Evolutionary conservation across 30 jellyfish, hydroid and myxozoan genomes (phyloP).

Genomic region (Pseudorhiza aurosa): DNA sequence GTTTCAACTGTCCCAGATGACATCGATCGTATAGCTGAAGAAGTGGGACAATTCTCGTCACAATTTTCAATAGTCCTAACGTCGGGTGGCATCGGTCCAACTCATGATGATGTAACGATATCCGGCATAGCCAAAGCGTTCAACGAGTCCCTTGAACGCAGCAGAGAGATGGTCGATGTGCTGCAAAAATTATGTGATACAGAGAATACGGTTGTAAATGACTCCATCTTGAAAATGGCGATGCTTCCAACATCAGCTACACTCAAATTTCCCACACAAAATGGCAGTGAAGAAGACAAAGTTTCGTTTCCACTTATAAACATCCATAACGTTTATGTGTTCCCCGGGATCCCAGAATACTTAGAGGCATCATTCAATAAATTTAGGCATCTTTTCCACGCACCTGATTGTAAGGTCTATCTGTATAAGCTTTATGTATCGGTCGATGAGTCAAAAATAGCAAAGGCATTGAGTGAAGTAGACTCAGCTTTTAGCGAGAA

Average conservation of each 20-base stretch:
- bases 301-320: constrained; percentile 62
- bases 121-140: constrained; percentile 85
- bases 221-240: constrained; percentile 68
- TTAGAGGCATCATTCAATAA: constrained; percentile 64
- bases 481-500: constrained; percentile 39
- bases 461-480: constrained; percentile 54
- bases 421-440: constrained; percentile 74
- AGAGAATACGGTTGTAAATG: constrained; percentile 17
- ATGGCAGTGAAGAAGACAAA: constrained; percentile 9
- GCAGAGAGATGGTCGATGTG: constrained; percentile 33
- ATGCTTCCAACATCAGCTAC: constrained; percentile 75
- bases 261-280: constrained; percentile 39
- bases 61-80: constrained; percentile 68
- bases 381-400: constrained; percentile 43
- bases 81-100: constrained; percentile 98
- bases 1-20: constrained; percentile 74
- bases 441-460: constrained; percentile 70
- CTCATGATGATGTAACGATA: constrained; percentile 94
- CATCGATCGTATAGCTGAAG: constrained; percentile 64
- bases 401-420: constrained; percentile 52
- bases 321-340: constrained; percentile 66
- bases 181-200: constrained; percentile 18
- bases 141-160: constrained; percentile 61
- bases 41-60: constrained; percentile 59
- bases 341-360: constrained; percentile 95